These are phyloP conservation scores for Chelonus formosanus DNA, from an alignment of 2,888 invertebrate species.

Conservation along the genomic window DNA sequence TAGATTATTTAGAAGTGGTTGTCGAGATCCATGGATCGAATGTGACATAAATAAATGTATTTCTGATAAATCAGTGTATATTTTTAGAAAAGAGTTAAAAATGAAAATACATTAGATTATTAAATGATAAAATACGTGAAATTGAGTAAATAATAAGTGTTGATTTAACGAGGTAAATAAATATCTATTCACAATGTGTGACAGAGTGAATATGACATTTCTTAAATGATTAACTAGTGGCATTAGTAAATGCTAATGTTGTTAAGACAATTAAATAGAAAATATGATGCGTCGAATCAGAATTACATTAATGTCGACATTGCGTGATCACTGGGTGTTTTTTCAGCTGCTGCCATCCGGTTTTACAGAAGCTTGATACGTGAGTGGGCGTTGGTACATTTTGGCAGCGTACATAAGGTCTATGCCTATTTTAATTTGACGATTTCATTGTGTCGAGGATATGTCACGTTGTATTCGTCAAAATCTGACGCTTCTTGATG, in stretches of 20 bases:
- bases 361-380: slow-evolving; percentile 23
- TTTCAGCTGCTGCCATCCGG: slow-evolving; percentile 41
- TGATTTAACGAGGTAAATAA: too few species aligned
- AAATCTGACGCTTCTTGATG: slow-evolving; percentile 32
- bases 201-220: too few species aligned
- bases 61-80: too few species aligned
- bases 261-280: not conserved
- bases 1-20: too few species aligned
- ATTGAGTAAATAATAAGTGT: too few species aligned
- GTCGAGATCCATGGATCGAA: too few species aligned
- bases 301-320: slow-evolving; percentile 20
- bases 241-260: not conserved
- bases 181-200: too few species aligned
- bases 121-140: too few species aligned
- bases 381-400: slow-evolving; percentile 38
- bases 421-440: slow-evolving; percentile 45
- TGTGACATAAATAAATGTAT: too few species aligned
- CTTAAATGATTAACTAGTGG: too few species aligned
- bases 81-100: too few species aligned
- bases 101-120: too few species aligned
- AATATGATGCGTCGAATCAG: slow-evolving; percentile 14
- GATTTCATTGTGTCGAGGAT: slow-evolving; percentile 43
- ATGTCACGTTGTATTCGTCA: slow-evolving; percentile 38
- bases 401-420: slow-evolving; percentile 29
- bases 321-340: slow-evolving; percentile 17